phyloP scores from a whole-genome alignment of 2,797 vertebrate species.

The Trematomus bernacchii region DNA sequence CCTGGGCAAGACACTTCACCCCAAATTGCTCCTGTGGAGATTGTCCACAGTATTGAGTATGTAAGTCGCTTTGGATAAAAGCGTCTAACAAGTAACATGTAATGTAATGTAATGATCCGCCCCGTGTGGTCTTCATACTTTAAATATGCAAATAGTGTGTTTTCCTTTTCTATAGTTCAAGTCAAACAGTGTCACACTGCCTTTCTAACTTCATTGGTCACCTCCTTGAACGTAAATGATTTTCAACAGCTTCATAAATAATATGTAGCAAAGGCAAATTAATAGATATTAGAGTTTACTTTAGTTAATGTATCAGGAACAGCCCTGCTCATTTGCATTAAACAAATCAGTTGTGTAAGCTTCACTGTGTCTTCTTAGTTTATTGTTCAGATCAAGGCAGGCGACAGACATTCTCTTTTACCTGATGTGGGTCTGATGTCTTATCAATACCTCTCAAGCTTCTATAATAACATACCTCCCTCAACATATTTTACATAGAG shows the following conservation, averaged over 20 bases:
- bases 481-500: neutral
- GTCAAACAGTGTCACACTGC: neutral
- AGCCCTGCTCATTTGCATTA: neutral
- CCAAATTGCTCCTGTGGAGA: too few species aligned
- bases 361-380: slow-evolving; percentile 2
- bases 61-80: too few species aligned
- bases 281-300: neutral
- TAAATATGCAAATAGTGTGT: too few species aligned
- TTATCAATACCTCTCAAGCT: neutral
- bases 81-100: too few species aligned
- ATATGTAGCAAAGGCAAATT: neutral
- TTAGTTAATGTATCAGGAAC: neutral
- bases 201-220: neutral
- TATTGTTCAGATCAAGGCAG: neutral
- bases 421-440: neutral
- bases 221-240: neutral
- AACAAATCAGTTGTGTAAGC: slow-evolving; percentile 3
- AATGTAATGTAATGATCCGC: too few species aligned
- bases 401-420: neutral
- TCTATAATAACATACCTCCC: neutral
- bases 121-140: neutral
- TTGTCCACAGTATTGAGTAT: too few species aligned
- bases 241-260: neutral
- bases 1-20: too few species aligned
- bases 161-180: too few species aligned